Percentiles rank a stretch among this genome's conserved stretches.
Evolutionary conservation across 2,888 invertebrate species (phyloP).

Genomic region (Eupithecia pulchellata): DNA sequence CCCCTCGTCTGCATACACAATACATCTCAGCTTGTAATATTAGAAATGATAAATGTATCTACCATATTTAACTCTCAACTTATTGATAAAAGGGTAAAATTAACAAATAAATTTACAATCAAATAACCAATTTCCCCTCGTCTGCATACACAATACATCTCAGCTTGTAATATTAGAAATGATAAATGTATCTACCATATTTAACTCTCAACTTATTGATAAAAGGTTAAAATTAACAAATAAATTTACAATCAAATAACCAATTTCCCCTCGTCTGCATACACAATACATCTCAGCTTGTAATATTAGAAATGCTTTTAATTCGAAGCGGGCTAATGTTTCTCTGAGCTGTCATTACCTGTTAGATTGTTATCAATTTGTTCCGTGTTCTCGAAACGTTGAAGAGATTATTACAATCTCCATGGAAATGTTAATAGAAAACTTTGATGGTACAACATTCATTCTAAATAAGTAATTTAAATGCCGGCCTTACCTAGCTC

Average conservation of each 20-base stretch:
- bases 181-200: conserved; percentile 5
- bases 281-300: conserved; percentile 11
- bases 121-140: no score
- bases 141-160: conserved; percentile 13
- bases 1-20: conserved; percentile 13
- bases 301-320: conserved; percentile 23
- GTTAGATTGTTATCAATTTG: conserved; percentile 31
- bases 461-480: not conserved
- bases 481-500: not conserved
- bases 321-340: conserved; percentile 25
- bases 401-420: conserved; percentile 19
- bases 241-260: no score
- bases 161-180: no score
- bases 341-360: conserved; percentile 25
- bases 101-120: no score
- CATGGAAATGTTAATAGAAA: not conserved
- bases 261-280: no score
- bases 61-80: conserved; percentile 2
- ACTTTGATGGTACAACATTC: conserved; percentile 4
- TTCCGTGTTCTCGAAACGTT: conserved; percentile 22
- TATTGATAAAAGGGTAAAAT: no score
- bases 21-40: no score
- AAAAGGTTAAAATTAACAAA: no score
- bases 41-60: no score
- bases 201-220: not conserved